Conservation (phyloP, 30 jellyfish, hydroid and myxozoan genomes). For the Aurelia sp. region DNA sequence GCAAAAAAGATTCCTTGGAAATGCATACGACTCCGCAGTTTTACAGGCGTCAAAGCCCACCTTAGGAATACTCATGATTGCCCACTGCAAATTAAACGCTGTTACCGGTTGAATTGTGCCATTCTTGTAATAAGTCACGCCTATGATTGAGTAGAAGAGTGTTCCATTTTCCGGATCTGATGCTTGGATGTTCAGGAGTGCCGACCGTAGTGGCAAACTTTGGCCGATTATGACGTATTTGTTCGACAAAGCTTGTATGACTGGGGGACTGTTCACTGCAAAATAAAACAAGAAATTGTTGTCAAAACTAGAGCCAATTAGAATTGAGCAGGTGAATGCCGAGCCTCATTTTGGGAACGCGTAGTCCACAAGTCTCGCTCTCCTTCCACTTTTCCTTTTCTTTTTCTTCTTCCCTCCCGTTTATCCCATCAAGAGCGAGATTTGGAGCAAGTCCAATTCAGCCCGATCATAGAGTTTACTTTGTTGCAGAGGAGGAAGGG, state of each 20-base stretch:
- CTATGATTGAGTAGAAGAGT: constrained; percentile 44
- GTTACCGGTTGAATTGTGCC: constrained; percentile 26
- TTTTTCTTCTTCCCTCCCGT: too few species aligned
- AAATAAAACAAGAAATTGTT: background rate
- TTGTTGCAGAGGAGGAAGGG: too few species aligned
- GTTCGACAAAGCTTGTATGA: background rate
- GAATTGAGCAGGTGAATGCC: too few species aligned
- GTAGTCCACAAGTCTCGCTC: too few species aligned
- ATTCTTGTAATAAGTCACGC: constrained; percentile 54
- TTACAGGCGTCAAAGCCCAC: constrained; percentile 5
- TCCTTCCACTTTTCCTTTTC: too few species aligned
- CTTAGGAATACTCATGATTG: background rate
- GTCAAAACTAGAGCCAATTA: too few species aligned
- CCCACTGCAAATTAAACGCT: constrained; percentile 48
- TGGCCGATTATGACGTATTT: constrained; percentile 16
- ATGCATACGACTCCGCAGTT: constrained; percentile 41
- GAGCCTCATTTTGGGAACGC: too few species aligned
- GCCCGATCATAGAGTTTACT: too few species aligned
- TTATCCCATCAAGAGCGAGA: too few species aligned
- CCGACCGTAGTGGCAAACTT: constrained; percentile 10
- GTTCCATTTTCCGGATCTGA: constrained; percentile 62
- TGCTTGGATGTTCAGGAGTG: constrained; percentile 20
- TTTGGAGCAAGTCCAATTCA: too few species aligned
- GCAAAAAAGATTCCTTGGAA: constrained; percentile 72
- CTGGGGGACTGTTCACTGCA: constrained; percentile 41